phyloP scores from a whole-genome alignment of 2,113 vertebrate species.

The Rhinolophus sinicus region DNA sequence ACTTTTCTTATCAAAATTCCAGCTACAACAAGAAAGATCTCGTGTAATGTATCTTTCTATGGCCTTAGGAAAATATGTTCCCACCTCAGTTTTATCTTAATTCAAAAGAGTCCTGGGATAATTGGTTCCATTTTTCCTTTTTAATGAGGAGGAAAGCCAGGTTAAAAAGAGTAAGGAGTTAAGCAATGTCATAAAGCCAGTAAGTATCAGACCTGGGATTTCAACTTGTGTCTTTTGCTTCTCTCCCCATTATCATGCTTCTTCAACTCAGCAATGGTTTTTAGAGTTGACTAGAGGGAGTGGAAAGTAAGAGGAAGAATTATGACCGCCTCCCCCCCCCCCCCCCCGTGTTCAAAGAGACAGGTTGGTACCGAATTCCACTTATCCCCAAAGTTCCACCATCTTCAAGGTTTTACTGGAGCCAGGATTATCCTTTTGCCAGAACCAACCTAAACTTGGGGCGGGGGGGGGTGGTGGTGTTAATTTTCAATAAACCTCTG shows the following conservation, averaged over 20 bases:
- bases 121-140: neutral
- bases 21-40: neutral
- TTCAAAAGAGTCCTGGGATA: neutral
- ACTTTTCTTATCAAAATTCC: neutral
- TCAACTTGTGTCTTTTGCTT: neutral
- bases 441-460: neutral
- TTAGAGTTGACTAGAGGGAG: neutral
- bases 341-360: neutral
- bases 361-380: neutral
- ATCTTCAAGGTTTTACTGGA: neutral
- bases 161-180: neutral
- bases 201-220: neutral
- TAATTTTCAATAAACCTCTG: neutral
- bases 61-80: constrained; percentile 14
- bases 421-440: neutral
- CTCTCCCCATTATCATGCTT: neutral
- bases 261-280: neutral
- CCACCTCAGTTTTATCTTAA: neutral
- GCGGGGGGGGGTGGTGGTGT: neutral
- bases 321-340: neutral
- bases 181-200: neutral
- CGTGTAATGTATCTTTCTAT: neutral
- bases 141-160: neutral
- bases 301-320: neutral
- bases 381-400: neutral